Evolutionary conservation across 2,888 invertebrate species (phyloP).

Genomic region (Andrena praecox): DNA sequence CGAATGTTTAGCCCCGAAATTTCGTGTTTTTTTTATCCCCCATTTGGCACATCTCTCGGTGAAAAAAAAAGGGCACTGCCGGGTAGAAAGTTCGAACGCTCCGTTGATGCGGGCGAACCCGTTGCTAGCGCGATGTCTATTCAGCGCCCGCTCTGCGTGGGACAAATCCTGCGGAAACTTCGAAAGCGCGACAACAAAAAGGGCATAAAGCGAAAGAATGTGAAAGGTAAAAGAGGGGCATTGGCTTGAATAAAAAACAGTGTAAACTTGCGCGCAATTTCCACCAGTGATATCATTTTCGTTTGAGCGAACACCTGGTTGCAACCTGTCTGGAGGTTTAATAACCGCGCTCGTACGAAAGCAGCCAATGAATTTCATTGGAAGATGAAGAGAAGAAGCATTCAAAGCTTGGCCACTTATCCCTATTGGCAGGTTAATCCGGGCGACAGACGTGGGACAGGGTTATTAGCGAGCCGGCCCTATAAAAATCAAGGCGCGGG

Average conservation of each 20-base stretch:
- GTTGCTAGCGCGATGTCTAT: constrained; percentile 3
- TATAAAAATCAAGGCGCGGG: constrained; percentile 12
- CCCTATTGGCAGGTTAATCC: neutral
- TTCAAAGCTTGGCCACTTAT: neutral
- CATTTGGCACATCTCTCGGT: constrained; percentile 11
- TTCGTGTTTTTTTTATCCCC: neutral
- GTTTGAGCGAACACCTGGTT: neutral
- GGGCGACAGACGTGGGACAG: neutral
- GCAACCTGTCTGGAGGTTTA: no score
- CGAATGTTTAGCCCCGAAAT: constrained; percentile 2
- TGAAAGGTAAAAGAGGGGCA: neutral
- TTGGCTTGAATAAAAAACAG: neutral
- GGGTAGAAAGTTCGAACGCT: neutral
- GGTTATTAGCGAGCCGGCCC: neutral
- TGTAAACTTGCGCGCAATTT: neutral
- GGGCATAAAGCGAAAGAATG: neutral
- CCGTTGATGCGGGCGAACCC: neutral
- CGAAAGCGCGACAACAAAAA: neutral
- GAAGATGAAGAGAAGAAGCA: neutral
- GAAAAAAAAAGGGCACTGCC: neutral
- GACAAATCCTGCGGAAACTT: neutral
- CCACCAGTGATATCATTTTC: neutral
- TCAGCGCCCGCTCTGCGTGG: neutral
- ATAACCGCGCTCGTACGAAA: no score
- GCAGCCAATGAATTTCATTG: no score